Evolutionary conservation across 30 jellyfish, hydroid and myxozoan genomes (phyloP).

Genomic region (Nemopilema nomurai): DNA sequence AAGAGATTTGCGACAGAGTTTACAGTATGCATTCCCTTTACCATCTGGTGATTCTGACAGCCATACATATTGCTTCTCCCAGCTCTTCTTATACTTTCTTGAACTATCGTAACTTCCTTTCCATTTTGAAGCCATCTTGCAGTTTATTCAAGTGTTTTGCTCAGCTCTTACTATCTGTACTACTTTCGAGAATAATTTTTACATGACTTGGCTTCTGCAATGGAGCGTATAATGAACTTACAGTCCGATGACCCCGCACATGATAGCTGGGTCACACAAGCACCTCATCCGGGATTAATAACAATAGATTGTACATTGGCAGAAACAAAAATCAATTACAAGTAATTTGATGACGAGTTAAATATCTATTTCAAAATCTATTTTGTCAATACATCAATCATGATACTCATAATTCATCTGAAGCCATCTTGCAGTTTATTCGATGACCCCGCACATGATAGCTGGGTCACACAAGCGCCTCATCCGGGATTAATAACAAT

Average conservation of each 20-base stretch:
- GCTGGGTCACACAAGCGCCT: constrained; percentile 34
- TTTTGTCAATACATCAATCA: constrained; percentile 23
- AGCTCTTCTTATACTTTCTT: constrained; percentile 37
- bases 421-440: constrained; percentile 20
- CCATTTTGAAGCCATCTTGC: constrained; percentile 54
- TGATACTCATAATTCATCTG: neutral
- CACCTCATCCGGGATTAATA: constrained; percentile 20
- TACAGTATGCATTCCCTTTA: constrained; percentile 46
- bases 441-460: constrained; percentile 1
- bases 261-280: constrained; percentile 25
- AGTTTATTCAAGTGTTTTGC: neutral
- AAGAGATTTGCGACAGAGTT: constrained; percentile 32
- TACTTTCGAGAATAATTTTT: neutral
- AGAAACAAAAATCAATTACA: constrained; percentile 2
- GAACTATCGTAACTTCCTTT: constrained; percentile 34
- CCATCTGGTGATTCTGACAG: constrained; percentile 56
- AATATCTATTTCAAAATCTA: constrained; percentile 14
- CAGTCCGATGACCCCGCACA: neutral
- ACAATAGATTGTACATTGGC: constrained; percentile 22
- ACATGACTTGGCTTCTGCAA: neutral
- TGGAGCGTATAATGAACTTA: neutral
- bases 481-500: constrained; percentile 19
- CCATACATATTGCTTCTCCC: constrained; percentile 67
- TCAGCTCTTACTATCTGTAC: neutral
- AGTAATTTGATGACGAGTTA: neutral